Conservation (phyloP, 2,888 invertebrate species). For the Dermolepida albohirtum region DNA sequence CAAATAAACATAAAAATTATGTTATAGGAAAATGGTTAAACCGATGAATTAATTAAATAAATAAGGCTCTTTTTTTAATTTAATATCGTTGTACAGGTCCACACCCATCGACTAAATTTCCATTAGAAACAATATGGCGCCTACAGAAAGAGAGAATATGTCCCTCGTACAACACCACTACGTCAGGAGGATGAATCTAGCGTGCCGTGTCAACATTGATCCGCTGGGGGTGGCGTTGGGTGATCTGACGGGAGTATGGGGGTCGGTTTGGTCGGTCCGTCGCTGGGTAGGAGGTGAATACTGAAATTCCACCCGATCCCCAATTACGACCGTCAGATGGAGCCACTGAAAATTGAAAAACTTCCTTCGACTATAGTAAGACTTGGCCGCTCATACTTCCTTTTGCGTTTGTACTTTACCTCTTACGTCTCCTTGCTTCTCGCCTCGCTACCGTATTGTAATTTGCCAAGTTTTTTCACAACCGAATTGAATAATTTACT, state of each 20-base stretch:
- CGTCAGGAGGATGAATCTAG: slow-evolving; percentile 52
- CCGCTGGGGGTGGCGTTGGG: slow-evolving; percentile 52
- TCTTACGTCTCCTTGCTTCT: slow-evolving; percentile 5
- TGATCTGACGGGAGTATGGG: slow-evolving; percentile 45
- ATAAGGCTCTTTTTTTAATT: background rate
- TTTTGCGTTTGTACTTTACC: slow-evolving; percentile 19
- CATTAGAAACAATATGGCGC: slow-evolving; percentile 53
- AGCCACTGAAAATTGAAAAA: slow-evolving; percentile 53
- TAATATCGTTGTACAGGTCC: slow-evolving; percentile 8
- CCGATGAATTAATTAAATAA: too few relatives aligned
- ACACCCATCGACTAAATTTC: slow-evolving; percentile 31
- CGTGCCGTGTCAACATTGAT: slow-evolving; percentile 65
- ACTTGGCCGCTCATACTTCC: slow-evolving; percentile 23
- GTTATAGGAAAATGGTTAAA: too few relatives aligned
- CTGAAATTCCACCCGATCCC: slow-evolving; percentile 56
- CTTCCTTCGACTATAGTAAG: slow-evolving; percentile 40
- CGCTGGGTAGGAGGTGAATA: slow-evolving; percentile 35
- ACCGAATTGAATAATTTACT: background rate
- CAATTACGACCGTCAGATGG: slow-evolving; percentile 55
- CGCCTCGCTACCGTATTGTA: background rate
- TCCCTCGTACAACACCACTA: slow-evolving; percentile 51
- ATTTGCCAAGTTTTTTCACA: background rate
- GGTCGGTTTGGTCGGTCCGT: slow-evolving; percentile 36
- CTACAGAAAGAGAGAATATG: slow-evolving; percentile 50
- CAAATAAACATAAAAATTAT: too few relatives aligned